These are phyloP conservation scores for Podarcis lilfordi DNA, from an alignment of 2,797 vertebrate genomes.

Conservation along the genomic window DNA sequence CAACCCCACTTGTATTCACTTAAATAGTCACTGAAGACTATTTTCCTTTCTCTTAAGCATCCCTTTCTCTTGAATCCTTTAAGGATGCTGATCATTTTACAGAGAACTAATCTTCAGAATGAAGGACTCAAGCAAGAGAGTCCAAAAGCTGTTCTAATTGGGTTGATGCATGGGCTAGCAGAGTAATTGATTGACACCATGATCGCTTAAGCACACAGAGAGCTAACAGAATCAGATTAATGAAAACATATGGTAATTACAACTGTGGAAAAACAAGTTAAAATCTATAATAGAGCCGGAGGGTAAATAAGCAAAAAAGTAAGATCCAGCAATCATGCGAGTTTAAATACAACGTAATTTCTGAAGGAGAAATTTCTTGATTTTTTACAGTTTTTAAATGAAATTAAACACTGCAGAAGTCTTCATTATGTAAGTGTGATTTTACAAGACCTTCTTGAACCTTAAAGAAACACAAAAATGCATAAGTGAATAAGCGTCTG, in stretches of 20 bases:
- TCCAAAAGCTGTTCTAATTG: constrained; percentile 70
- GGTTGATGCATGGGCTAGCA: constrained; percentile 70
- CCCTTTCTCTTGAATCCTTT: constrained; percentile 3
- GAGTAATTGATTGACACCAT: constrained; percentile 77
- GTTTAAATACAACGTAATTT: constrained; percentile 62
- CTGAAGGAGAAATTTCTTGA: constrained; percentile 20
- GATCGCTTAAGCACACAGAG: constrained; percentile 71
- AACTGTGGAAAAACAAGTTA: constrained; percentile 74
- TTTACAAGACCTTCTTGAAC: constrained; percentile 48
- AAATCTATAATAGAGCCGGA: constrained; percentile 70
- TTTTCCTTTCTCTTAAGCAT: constrained; percentile 6
- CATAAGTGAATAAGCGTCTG: constrained; percentile 11
- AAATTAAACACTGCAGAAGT: constrained; percentile 25
- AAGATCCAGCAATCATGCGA: constrained; percentile 77
- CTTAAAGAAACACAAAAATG: background rate
- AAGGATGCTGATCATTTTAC: constrained; percentile 23
- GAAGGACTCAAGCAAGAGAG: constrained; percentile 62
- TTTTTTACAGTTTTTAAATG: background rate
- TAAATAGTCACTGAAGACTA: constrained; percentile 17
- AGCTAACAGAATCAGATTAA: constrained; percentile 77
- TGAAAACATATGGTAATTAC: constrained; percentile 82
- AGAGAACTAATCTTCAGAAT: constrained; percentile 43
- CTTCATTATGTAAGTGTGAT: constrained; percentile 11
- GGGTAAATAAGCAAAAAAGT: constrained; percentile 77
- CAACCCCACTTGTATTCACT: too few species aligned